Evolutionary conservation across 2,797 vertebrate species (phyloP), one percentile per base, ranked within the genome.

Genomic region (Protonibea diacanthus): DNA sequence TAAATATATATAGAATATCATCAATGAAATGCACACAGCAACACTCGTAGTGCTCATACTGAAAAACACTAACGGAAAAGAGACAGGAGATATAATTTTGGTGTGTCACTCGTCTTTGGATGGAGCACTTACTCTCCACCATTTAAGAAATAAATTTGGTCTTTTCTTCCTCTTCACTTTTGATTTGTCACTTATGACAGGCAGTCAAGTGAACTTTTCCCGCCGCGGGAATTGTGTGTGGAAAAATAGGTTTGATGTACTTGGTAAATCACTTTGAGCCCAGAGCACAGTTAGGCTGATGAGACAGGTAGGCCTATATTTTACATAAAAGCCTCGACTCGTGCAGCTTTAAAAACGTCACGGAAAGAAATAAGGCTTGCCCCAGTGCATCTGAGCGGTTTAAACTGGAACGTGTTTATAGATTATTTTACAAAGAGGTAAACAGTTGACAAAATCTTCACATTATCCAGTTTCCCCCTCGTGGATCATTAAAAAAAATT

Each of bases 401-500:
- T 51, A 51, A 63, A 66, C 40, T 62, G 20, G 1, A 59, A 59
- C 23, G 15, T 64, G 68, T 71, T 67, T 71, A 38, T 65, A 47
- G 67, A 33, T 79, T 71, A 57, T 79, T 78, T 58, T 49, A 59
- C 20, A 38, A 66, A 69, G 60, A 45, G 17, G 23, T 80, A 73
- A 78, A 73, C 40, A 40, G 51, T 69, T 66, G 20, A 78, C 53
- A 44, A 51, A 20, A 71, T 29, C 38, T 84, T 60, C 64, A 55
- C 51, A 81, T 79, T 55, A 63, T 80, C 38, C 57, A 14, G 2
- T 45, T 55, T 53, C 18, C 5, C 69, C 52, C 67, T 14, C 9
- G 53, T 56, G 23, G 69, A 76, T 85, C 66, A 71, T 85, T 79
- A 78, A 74, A 80, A 71, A 73, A 73, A 79, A 73, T 25, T 33